Base-by-base conservation (phyloP, 2,797 vertebrate species). In the Dromococcyx pavoninus region DNA sequence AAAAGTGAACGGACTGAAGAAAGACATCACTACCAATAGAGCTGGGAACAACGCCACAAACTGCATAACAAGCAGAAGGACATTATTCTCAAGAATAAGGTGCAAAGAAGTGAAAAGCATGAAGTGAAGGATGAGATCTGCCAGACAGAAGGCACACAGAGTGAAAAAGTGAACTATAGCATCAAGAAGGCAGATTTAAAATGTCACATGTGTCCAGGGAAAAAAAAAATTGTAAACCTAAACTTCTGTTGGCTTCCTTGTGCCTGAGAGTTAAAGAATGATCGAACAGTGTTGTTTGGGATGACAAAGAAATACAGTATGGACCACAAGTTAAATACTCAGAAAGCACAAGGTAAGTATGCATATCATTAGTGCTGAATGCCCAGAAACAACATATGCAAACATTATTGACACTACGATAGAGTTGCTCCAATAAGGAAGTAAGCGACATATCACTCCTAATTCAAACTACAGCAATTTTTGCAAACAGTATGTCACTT, bases 381-480 rank as follows among this genome's bases (percentile, higher is more conserved):
- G 24, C 22, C 33, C 15, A 25, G 33, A 71, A 77, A 67, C 13
- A 86, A 21, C 10, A 37, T 4, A 50, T 2, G 54, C 11, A 67
- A 87, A 58, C 2, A 9, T 0, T n/a, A 60, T 0, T 22, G 21
- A 60, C 17, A 32, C 7, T 10, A 28, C 61, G 22, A 48, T 5
- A 21, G 5, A 9, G 9, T 75, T 88, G 28, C 5, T 11, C 7
- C 13, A 7, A 61, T 16, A 11, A 75, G 23, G 25, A 70, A 14
- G 8, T 56, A 92, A 80, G 27, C 23, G 73, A 54, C 15, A 2
- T 51, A 32, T 10, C 43, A n/a, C 8, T 39, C 17, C 17, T 22
- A 71, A 39, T 37, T 70, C 28, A 67, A 56, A 35, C 11, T 25
- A 33, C 1, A 37, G 5, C 10, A 17, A 19, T 53, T 74, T 46